A percentile compares a stretch with the other conserved stretches of the same genome.
Evolutionary conservation across 2,797 vertebrate species (phyloP).

Genomic region (Coracias cyanogaster): DNA sequence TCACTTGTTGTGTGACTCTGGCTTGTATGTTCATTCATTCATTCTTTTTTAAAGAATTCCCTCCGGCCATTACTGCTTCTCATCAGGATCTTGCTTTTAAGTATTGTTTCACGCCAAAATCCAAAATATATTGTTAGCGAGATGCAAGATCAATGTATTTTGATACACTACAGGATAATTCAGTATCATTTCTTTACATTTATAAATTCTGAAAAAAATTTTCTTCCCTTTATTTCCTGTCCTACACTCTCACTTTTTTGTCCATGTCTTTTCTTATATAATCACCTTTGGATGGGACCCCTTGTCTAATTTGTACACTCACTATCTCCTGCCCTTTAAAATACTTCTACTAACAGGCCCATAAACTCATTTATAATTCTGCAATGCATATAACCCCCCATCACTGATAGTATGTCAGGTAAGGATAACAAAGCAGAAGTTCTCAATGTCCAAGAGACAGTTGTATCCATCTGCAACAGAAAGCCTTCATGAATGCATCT

Average conservation of each 20-base stretch:
- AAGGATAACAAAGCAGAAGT: not conserved
- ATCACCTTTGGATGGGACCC: not conserved
- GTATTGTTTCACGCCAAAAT: not conserved
- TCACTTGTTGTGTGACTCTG: not conserved
- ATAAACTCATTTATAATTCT: not conserved
- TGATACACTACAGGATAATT: not conserved
- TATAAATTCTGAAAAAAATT: not conserved
- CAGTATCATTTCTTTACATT: not conserved
- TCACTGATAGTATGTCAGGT: not conserved
- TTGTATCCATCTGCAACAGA: not conserved
- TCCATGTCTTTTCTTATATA: not conserved
- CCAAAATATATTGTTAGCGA: not conserved
- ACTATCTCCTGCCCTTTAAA: not conserved
- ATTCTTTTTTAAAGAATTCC: constrained; percentile 9
- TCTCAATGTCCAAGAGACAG: not conserved
- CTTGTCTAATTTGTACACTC: not conserved
- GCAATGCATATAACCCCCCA: not conserved
- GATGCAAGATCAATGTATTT: not conserved
- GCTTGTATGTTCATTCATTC: not conserved
- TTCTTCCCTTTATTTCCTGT: not conserved
- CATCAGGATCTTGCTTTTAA: not conserved
- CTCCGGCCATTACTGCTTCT: not conserved
- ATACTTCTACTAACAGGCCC: not conserved
- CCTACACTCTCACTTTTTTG: not conserved
- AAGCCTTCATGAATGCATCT: not conserved